Base-by-base conservation (phyloP, 2,888 invertebrate genomes). In the Achlya flavicornis region DNA sequence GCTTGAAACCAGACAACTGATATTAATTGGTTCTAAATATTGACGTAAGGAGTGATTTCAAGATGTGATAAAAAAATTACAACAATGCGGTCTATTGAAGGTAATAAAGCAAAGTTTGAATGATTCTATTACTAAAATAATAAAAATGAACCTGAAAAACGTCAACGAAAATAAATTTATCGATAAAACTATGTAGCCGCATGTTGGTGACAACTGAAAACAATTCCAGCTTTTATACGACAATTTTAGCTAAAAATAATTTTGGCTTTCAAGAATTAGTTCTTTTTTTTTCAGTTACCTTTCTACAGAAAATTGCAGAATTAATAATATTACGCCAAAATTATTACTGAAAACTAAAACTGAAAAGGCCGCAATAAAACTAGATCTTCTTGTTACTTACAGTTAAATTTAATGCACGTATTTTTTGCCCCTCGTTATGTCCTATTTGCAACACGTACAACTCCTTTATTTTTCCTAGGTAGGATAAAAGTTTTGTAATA, bases 401-500 rank as follows among this genome's bases (percentile, higher is more conserved):
- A 53, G 53, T 53, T 53, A 53, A 16, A 4, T 19, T 53, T 53
- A 53, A 53, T n/a, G 19, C 19, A 19, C 10, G 53, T 46, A 53
- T 53, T 53, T 19, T 53, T 53, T 53, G 53, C 19, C 53, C 19
- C 53, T 81, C 87, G 87, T 90, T 87, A 86, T 86, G 88, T 91
- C 89, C 90, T 91, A 92, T 93, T 92, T 91, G 86, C 80, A 76
- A 82, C 92, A 92, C 92, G 92, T 91, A 87, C 86, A 68, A 78
- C 80, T 85, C 86, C 86, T 92, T 89, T 90, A 89, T 91, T 91
- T 91, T 88, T 87, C 89, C 81, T 79, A 78, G 78, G 82, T 85
- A 85, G 80, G 83, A 82, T 80, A 81, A 88, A 93, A 93, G 89
- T 93, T 93, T 93, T 93, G 92, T 90, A 93, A 93, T 93, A 93